phyloP scores from a whole-genome alignment of 2,113 vertebrate species.

The Tetrax tetrax region DNA sequence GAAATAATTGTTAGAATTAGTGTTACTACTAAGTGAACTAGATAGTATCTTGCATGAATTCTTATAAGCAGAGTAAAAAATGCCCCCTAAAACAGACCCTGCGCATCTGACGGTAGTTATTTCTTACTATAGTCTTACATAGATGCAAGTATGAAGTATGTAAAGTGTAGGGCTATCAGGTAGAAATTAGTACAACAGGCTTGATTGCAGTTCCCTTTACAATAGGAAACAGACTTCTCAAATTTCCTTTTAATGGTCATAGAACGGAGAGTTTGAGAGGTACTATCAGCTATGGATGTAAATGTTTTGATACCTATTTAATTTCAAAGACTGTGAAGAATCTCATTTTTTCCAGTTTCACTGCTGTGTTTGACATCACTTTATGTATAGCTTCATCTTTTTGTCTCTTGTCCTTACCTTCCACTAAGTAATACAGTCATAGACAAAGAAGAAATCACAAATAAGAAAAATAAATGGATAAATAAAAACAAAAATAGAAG shows the following conservation, averaged over 20 bases:
- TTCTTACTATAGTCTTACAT: neutral
- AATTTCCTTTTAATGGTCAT: neutral
- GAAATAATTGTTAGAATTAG: neutral
- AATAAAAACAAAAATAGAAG: neutral
- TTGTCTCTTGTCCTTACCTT: neutral
- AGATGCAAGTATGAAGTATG: no score
- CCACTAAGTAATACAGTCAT: neutral
- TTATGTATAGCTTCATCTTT: neutral
- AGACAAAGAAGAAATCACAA: neutral
- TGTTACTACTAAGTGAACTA: neutral
- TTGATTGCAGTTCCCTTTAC: neutral
- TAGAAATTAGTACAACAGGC: neutral
- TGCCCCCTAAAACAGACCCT: neutral
- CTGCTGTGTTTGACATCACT: neutral
- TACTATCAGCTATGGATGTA: neutral
- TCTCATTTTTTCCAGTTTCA: neutral
- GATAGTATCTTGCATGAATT: neutral
- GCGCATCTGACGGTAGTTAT: fast-evolving
- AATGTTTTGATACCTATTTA: neutral
- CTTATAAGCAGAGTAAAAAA: neutral
- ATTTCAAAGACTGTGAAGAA: neutral
- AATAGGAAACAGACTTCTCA: neutral
- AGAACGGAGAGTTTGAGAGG: neutral
- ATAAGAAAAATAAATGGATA: no score
- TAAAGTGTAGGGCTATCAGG: neutral